Percentiles rank a stretch among this genome's conserved stretches.
Conservation (phyloP, 2,113 vertebrate genomes). For the Typhlomys cinereus region DNA sequence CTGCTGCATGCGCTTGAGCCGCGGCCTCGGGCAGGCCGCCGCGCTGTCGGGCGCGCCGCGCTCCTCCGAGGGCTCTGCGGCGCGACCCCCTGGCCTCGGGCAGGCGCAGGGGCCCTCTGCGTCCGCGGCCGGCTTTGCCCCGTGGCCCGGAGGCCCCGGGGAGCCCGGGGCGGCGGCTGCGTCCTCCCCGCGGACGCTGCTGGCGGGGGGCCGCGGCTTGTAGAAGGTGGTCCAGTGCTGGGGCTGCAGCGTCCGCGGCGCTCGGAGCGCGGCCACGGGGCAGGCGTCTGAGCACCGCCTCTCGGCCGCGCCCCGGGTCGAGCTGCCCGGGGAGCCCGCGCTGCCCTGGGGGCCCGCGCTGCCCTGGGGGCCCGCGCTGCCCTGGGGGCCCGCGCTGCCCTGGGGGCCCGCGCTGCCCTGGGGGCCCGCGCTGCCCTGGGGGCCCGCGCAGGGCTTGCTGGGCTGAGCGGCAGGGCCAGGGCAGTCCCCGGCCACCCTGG, state of each 20-base stretch:
- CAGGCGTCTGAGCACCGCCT: slow-evolving; percentile 84
- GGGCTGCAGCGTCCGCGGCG: slow-evolving; percentile 94
- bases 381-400: slow-evolving; percentile 82
- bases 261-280: slow-evolving; percentile 84
- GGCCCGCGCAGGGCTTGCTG: slow-evolving; percentile 85
- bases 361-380: too few relatives aligned
- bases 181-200: too few relatives aligned
- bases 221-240: slow-evolving; percentile 96
- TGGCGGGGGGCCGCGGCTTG: slow-evolving; percentile 88
- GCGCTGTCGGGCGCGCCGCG: slow-evolving; percentile 84
- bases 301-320: slow-evolving; percentile 86
- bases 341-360: slow-evolving; percentile 82
- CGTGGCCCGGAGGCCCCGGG: slow-evolving; percentile 68
- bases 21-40: slow-evolving; percentile 92
- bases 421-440: slow-evolving; percentile 84
- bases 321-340: too few relatives aligned
- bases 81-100: slow-evolving; percentile 79
- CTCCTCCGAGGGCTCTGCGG: slow-evolving; percentile 84
- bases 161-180: too few relatives aligned
- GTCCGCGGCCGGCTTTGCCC: slow-evolving; percentile 70
- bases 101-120: neutral
- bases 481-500: slow-evolving; percentile 70
- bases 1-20: slow-evolving; percentile 93
- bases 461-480: slow-evolving; percentile 76
- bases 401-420: slow-evolving; percentile 82